These are phyloP conservation scores for Chlamydotis undulata DNA, from an alignment of 2,113 vertebrate genomes.

Conservation along the genomic window DNA sequence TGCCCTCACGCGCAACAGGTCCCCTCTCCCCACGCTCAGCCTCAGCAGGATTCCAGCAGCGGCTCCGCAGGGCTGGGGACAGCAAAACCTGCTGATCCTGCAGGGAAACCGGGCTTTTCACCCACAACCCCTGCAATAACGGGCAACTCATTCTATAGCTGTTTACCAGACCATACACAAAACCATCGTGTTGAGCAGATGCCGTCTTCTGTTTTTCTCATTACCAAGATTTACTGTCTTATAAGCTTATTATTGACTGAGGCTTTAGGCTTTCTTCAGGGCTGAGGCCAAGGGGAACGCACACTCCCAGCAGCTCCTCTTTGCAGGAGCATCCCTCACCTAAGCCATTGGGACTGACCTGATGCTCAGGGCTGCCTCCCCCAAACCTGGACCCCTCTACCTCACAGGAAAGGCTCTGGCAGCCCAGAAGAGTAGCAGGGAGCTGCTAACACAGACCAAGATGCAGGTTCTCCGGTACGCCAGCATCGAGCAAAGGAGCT, in stretches of 20 bases:
- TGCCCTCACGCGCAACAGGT: not conserved
- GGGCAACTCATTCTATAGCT: conserved; percentile 31
- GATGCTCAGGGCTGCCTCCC: fast-evolving
- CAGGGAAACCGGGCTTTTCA: not conserved
- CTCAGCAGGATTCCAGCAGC: not conserved
- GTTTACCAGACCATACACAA: conserved; percentile 55
- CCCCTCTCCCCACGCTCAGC: not conserved
- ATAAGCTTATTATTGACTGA: conserved; percentile 72
- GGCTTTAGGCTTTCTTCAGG: conserved; percentile 47
- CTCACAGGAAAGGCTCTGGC: not conserved
- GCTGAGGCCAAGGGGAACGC: not conserved
- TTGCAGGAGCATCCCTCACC: not conserved
- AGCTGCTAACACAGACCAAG: not conserved
- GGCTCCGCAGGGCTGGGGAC: fast-evolving
- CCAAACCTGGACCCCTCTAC: not conserved
- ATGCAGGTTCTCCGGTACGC: fast-evolving
- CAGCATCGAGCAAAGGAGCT: not conserved
- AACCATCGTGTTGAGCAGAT: conserved; percentile 54
- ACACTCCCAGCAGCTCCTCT: not conserved
- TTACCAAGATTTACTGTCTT: conserved; percentile 76
- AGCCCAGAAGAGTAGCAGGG: not conserved
- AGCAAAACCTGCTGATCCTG: not conserved
- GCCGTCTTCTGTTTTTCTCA: conserved; percentile 68
- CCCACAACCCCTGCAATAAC: not conserved
- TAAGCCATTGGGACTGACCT: fast-evolving